Evolutionary conservation across 2,113 vertebrate species (phyloP), one percentile per base, ranked within the genome.

Genomic region (Silurus glanis): DNA sequence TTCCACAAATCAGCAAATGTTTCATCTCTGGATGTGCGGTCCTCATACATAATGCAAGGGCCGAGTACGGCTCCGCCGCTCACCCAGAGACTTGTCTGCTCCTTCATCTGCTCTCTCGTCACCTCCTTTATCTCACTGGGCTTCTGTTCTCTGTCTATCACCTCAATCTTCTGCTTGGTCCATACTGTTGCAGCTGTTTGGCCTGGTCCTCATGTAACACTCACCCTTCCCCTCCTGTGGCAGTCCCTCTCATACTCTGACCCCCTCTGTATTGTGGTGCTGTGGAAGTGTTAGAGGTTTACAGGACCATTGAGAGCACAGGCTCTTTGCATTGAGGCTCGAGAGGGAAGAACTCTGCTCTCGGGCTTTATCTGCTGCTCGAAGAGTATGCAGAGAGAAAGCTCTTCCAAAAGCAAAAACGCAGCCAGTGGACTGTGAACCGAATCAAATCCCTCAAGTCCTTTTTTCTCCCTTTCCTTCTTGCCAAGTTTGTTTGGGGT

Each of bases 1-100:
- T 96, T 96, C 96, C 95, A 96, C 95, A 97, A 96, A 97, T 96
- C 96, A 96, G 96, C 95, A 94, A 94, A 95, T 96, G 95, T 97
- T 96, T 95, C 94, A 95, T 96, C 94, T 96, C 92, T 94, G 95
- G 93, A 95, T 96, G 94, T 92, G 94, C 93, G 59, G 55, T 0
- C 76, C 94, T 96, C 95, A 96, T 97, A 95, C 95, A 97, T 97
- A 96, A 97, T 97, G 95, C 95, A 96, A 92, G 85, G 85, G 79
- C 85, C 23, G 91, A 14, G 87, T 45, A 62, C 89, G 86, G 89
- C 90, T 17, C 72, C 58, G 45, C 9, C 51, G 76, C 55, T 19
- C 64, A 23, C 19, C n/a, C 47, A 17, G 74, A 66, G 47, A 19
- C 69, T 37, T 4, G 49, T 51, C 81, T 67, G 62, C 74, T 5